Percentiles rank a stretch among this genome's conserved stretches.
These are phyloP conservation scores for Tipula helvola DNA, from an alignment of 2,888 invertebrate genomes.

Conservation along the genomic window DNA sequence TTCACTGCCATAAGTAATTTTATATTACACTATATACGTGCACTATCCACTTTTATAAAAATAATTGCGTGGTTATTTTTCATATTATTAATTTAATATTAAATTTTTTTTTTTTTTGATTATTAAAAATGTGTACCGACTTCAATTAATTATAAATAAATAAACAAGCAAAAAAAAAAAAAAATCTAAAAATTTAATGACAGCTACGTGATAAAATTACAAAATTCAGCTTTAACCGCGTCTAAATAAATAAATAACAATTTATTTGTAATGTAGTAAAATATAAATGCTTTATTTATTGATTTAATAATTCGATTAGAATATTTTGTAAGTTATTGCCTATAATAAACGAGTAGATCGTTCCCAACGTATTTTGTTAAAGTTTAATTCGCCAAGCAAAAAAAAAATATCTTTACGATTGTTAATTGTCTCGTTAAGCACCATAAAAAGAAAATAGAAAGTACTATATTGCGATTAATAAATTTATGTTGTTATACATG, in stretches of 20 bases:
- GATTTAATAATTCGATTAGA: neutral
- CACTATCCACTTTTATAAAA: neutral
- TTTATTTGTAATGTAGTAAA: neutral
- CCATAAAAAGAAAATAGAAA: neutral
- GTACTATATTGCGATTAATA: neutral
- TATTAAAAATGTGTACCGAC: neutral
- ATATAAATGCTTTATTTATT: neutral
- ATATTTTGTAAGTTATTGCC: neutral
- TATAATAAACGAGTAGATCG: too few relatives aligned
- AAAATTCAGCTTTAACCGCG: neutral
- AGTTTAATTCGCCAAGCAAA: neutral
- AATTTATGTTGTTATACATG: neutral
- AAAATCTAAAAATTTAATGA: neutral
- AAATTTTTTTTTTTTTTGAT: neutral
- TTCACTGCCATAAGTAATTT: neutral
- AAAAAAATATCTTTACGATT: neutral
- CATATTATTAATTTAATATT: neutral
- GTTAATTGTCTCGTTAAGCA: neutral
- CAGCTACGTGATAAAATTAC: neutral
- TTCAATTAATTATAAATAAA: neutral
- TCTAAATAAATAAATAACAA: neutral
- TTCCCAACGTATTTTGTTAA: neutral
- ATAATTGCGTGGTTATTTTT: neutral
- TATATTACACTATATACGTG: neutral
- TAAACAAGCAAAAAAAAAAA: neutral